Evolutionary conservation across 2,888 invertebrate species (phyloP), one percentile per base, ranked within the genome.

Genomic region (Trisateles emortualis): DNA sequence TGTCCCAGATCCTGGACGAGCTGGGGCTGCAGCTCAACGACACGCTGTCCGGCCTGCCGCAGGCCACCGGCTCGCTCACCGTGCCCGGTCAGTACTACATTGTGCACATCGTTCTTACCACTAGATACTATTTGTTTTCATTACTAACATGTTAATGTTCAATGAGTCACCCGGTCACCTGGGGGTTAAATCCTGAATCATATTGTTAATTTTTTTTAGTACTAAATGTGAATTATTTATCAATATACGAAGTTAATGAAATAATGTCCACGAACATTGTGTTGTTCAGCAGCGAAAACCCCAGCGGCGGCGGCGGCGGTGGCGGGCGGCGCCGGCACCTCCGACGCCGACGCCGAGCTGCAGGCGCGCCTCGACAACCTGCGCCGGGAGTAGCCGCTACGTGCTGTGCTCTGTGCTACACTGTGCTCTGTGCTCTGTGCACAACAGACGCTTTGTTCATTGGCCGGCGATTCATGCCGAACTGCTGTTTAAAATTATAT

Each of bases 301-400:
- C 95, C 96, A 10, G 93, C 94, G 41, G 95, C 63, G 93, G 95
- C 64, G 87, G 94, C 53, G 87, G 89, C 60, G 81, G 84, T 54
- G 56, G 87, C 82, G 38, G 87, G 57, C 84, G 88, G 83, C 36
- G 90, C 86, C 9, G 88, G 90, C 14, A 78, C 95, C 52, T 94
- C 95, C n/a, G 98, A 97, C 87, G 98, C 98, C 0, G 99, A 99
- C 93, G 99, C 99, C 14, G 99, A 99, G 92, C 94, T 99, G 65
- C 99, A 99, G 93, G 99, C 99, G 47, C 94, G 99, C 67, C 94
- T 99, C 74, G 98, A 99, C 91, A 99, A 99, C 91, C 94, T 99
- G 80, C 95, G 98, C 75, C 94, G 98, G 68, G 98, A 98, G 94
- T 97, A 94, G 69, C 22, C 4, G 13, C 22, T 3, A 5, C 8